Evolutionary conservation across 2,113 vertebrate species (phyloP).

Genomic region (Procavia capensis): DNA sequence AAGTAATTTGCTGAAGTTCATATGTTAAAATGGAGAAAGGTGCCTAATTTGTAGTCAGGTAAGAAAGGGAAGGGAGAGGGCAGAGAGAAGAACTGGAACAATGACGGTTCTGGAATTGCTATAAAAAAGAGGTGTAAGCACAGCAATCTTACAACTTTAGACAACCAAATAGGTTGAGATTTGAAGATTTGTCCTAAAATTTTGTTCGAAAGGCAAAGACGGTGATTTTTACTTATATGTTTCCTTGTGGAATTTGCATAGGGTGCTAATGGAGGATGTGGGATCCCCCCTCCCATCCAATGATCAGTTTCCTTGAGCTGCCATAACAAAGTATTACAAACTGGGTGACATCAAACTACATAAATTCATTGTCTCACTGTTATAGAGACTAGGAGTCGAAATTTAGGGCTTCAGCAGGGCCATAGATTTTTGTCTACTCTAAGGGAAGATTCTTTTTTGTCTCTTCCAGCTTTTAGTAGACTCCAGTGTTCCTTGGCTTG

Average conservation of each 20-base stretch:
- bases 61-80: not conserved
- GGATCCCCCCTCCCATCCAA: not conserved
- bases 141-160: too few relatives aligned
- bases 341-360: not conserved
- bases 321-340: not conserved
- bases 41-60: not conserved
- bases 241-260: not conserved
- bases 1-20: not conserved
- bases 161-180: too few relatives aligned
- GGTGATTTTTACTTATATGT: not conserved
- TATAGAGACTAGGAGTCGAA: not conserved
- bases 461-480: not conserved
- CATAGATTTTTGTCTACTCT: not conserved
- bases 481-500: not conserved
- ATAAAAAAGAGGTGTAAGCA: not conserved
- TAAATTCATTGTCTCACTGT: not conserved
- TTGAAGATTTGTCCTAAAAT: not conserved
- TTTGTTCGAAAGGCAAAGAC: not conserved
- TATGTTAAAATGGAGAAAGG: not conserved
- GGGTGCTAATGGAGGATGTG: not conserved
- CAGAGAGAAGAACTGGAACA: not conserved
- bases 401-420: not conserved
- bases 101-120: not conserved
- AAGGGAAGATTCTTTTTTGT: not conserved
- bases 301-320: not conserved